A percentile compares a stretch with the other conserved stretches of the same genome.
Conservation (phyloP, 2,113 vertebrate genomes). For the Channa argus region DNA sequence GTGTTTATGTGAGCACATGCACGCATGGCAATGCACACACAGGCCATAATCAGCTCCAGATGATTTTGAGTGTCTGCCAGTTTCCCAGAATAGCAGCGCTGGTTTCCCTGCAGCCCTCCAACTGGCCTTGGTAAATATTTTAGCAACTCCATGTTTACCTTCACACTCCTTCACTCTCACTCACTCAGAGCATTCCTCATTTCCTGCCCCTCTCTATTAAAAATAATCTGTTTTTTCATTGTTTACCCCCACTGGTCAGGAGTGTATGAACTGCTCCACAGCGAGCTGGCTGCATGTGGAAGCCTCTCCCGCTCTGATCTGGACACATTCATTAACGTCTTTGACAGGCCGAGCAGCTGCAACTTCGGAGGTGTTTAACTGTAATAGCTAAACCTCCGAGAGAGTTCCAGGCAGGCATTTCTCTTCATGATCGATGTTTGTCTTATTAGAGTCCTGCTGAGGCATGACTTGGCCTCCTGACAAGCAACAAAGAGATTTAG, state of each 20-base stretch:
- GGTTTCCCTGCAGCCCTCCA: conserved; percentile 78
- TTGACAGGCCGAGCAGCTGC: conserved; percentile 34
- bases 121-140: conserved; percentile 83
- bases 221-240: conserved; percentile 55
- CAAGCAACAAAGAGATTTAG: conserved; percentile 22
- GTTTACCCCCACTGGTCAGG: conserved; percentile 32
- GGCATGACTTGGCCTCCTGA: conserved; percentile 54
- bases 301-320: conserved; percentile 14
- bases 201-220: conserved; percentile 50
- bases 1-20: conserved; percentile 53
- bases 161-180: conserved; percentile 71
- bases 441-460: conserved; percentile 59
- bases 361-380: conserved; percentile 24
- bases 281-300: conserved; percentile 20
- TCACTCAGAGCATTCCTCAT: conserved; percentile 58
- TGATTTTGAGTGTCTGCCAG: conserved; percentile 82
- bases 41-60: conserved; percentile 84
- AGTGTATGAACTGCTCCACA: conserved; percentile 14
- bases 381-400: conserved; percentile 6
- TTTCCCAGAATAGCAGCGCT: conserved; percentile 82
- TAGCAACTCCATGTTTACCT: conserved; percentile 81
- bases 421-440: conserved; percentile 54
- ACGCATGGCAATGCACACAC: conserved; percentile 31
- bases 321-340: conserved; percentile 8
- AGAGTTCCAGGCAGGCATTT: conserved; percentile 51